Evolutionary conservation across 2,113 vertebrate genomes (phyloP), one percentile per base, ranked within the genome.

Genomic region (Paratilapia polleni): DNA sequence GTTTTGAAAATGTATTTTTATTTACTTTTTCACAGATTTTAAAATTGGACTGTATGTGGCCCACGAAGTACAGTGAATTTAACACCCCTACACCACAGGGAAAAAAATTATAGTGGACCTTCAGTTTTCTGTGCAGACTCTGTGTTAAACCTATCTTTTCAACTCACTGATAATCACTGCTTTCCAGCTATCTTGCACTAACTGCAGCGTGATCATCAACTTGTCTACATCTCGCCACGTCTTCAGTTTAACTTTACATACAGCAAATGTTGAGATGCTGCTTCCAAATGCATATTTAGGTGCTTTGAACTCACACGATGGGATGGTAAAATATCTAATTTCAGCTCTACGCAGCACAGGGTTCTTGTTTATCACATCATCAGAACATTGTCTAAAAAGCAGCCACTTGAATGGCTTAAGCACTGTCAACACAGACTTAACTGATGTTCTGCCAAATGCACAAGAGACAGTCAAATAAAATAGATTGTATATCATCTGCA

Each of bases 391-490:
- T 88, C 77, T 68, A 38, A 61, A 58, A 88, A 62, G 70, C 61
- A 77, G 78, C 64, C 88, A 75, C 82, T 87, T 64, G 63, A 88
- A 64, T 22, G 15, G 34, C 58, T 83, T 8, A 38, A 49, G 5
- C 54, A 56, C 83, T 86, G 90, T 91, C 87, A 92, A 91, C 86
- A 90, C 82, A 84, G 82, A 77, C 74, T 15, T 70, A 10, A 91
- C 82, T 92, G 82, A 94, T 88, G 84, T 89, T 20, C 87, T 82
- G 89, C 88, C 90, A 95, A 59, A 80, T 3, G 41, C 82, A 90
- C 84, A 90, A 63, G 70, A 88, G 87, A 88, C 84, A 78, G 82
- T 89, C 86, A 52, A 84, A 86, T 88, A 41, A 91, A 93, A 80
- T 66, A 78, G 81, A 89, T 80, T 78, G 91, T 89, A 78, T 88